phyloP scores from a whole-genome alignment of 2,888 invertebrate species.

The Caenorhabditis sp. region DNA sequence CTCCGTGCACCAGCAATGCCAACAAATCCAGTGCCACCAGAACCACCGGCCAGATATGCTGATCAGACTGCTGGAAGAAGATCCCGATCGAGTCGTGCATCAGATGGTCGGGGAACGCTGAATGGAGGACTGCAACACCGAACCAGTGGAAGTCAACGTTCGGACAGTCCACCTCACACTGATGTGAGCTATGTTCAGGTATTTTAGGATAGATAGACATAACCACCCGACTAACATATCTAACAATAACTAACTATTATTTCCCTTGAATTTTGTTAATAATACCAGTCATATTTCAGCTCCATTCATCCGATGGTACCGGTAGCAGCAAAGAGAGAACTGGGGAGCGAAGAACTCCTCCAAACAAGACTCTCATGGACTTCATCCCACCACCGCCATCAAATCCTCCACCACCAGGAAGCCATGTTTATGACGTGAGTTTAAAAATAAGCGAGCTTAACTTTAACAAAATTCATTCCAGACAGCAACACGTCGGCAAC shows the following conservation, averaged over 20 bases:
- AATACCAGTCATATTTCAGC: conserved; percentile 41
- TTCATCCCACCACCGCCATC: conserved; percentile 80
- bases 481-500: conserved; percentile 58
- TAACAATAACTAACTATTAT: conserved; percentile 16
- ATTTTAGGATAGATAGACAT: conserved; percentile 48
- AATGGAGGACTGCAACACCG: conserved; percentile 58
- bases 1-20: conserved; percentile 74
- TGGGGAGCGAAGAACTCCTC: conserved; percentile 70
- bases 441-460: too few relatives aligned
- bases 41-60: conserved; percentile 73
- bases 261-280: not conserved
- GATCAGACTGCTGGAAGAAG: conserved; percentile 71
- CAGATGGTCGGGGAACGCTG: conserved; percentile 65
- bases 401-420: conserved; percentile 72
- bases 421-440: conserved; percentile 67
- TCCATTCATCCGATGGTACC: conserved; percentile 80
- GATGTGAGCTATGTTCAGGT: conserved; percentile 81
- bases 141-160: conserved; percentile 67
- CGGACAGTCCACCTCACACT: conserved; percentile 80
- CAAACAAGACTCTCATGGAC: conserved; percentile 77
- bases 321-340: conserved; percentile 73
- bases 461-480: not conserved
- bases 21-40: conserved; percentile 75
- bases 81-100: conserved; percentile 68
- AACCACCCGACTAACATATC: conserved; percentile 28